Base-by-base conservation (phyloP, 2,888 invertebrate species). In the Dermolepida albohirtum region DNA sequence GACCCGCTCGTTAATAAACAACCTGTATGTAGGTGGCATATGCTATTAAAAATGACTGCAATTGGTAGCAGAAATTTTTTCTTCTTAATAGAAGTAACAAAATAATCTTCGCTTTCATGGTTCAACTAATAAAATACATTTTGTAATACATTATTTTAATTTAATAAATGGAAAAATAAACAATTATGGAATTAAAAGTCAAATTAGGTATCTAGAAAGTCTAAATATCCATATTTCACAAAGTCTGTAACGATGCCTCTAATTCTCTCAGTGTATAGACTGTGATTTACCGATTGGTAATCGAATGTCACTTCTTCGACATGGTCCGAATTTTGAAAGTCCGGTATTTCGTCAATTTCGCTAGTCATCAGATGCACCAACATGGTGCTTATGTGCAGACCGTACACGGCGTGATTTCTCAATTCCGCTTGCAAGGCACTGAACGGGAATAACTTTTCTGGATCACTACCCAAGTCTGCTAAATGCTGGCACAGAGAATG, bases 401-500 rank as follows among this genome's bases (percentile, higher is more conserved):
- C 79, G 40, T 70, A 77, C 50, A 64, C 72, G 11, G 76, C 73
- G 64, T 74, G 78, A 59, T 69, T 69, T 11, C 72, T 62, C 39
- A 80, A 52, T 29, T 81, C 79, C 34, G 74, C 65, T 8, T 69
- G 14, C 7, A 80, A 55, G 14, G 65, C 70, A 10, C 74, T 73
- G 41, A 70, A 76, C 0, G 81, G 77, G 66, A 79, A 79, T 6
- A 78, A 57, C 8, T 67, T 64, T 5, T 74, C 69, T 1, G 76
- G 71, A 67, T 79, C 75, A 14, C 75, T 71, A n/a, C 74, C 75
- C 12, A 76, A 75, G 51, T 70, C 67, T 29, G 47, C 49, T 2
- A 79, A 69, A 65, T 68, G 70, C 0, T 72, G 72, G 5, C 71
- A 71, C 14, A 81, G 67, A 0, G 77, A 72, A 34, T 76, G 64